Base-by-base conservation (phyloP, 2,888 invertebrate genomes). In the Tiliacea citrago region DNA sequence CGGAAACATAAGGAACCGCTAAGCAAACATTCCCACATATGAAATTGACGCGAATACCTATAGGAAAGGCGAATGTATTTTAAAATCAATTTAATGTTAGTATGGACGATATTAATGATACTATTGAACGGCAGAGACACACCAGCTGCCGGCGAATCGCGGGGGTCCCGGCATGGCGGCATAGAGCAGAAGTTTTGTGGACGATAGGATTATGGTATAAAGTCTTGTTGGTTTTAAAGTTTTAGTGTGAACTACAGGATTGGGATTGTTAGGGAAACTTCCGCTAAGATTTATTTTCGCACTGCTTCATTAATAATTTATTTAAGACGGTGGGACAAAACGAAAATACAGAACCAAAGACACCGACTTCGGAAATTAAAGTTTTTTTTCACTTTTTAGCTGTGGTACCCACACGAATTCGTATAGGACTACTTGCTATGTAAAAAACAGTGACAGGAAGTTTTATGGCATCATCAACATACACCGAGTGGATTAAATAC, bases 101-200 rank as follows among this genome's bases (percentile, higher is more conserved):
- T 84, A 87, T 81, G 81, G 79, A 68, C 75, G 85, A 90, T 91
- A 93, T 93, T 93, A 91, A 93, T 93, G 91, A 90, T 85, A 82
- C 87, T 87, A 92, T 89, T 92, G 91, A 93, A 86, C 86, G 88
- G 86, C 81, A 75, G 86, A 84, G 92, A 92, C 91, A 86, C 82
- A 83, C 85, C 90, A 90, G 91, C 91, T 92, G 92, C 92, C 89
- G 90, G 85, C 61, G 83, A 89, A 84, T 90, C 90, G 90, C 90
- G 92, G 93, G 92, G 92, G 92, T 91, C 87, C 90, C 51, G 47
- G 2, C 88, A 88, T 77, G 89, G 90, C 51, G 47, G 2, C 88
- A 88, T 77, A 90, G 90, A 91, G 8, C 68, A 80, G n/a, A 45
- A 1, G 45, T 16, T 55, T 47, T 29, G 12, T 63, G 7, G 21